phyloP scores from a whole-genome alignment of 2,113 vertebrate species.

The Cochlearius cochlearius region DNA sequence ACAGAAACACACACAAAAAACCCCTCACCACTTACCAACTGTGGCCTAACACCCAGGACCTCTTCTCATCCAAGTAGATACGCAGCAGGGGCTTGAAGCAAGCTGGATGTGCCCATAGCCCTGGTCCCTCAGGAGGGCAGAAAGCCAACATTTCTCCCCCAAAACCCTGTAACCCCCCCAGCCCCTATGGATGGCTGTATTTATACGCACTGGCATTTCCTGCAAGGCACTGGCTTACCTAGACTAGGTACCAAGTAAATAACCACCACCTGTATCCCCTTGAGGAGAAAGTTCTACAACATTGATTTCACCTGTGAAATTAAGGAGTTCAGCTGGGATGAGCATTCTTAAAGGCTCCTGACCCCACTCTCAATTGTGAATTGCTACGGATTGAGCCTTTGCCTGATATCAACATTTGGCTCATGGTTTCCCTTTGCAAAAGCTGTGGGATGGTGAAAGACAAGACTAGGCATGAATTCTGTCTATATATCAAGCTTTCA shows the following conservation, averaged over 20 bases:
- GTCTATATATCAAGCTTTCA: background rate
- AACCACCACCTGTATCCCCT: background rate
- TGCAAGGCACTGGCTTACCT: background rate
- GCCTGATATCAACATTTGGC: background rate
- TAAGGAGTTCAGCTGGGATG: background rate
- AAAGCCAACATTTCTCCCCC: background rate
- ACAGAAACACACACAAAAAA: background rate
- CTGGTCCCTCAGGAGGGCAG: background rate
- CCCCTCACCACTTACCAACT: background rate
- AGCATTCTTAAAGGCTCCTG: background rate
- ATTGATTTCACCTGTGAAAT: background rate
- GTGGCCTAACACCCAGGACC: background rate
- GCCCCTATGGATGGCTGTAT: fast-evolving
- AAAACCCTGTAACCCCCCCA: fast-evolving
- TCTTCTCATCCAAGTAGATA: background rate
- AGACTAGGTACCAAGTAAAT: background rate
- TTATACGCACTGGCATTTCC: background rate
- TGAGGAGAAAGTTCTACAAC: background rate
- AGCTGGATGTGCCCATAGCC: background rate
- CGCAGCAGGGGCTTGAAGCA: fast-evolving
- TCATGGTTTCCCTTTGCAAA: background rate
- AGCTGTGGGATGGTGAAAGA: background rate
- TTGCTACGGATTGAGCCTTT: background rate
- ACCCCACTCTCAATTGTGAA: background rate
- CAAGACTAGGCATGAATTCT: background rate